Evolutionary conservation across 2,797 vertebrate genomes (phyloP).

Genomic region (Muscicapa comitata): DNA sequence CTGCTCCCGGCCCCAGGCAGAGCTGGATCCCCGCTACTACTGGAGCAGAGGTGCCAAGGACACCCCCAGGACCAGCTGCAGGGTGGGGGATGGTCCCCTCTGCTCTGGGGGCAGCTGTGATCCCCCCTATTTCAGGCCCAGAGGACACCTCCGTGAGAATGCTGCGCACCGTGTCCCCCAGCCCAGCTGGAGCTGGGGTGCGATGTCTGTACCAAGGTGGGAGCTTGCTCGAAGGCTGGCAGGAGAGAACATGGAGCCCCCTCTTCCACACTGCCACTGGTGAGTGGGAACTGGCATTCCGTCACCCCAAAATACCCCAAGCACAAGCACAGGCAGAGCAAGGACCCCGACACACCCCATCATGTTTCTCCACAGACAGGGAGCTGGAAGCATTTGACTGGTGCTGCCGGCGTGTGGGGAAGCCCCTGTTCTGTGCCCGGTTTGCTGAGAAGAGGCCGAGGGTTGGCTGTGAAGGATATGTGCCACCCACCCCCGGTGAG

Average conservation of each 20-base stretch:
- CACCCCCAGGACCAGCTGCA: accelerated
- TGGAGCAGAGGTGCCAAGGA: background rate
- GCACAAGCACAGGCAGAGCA: accelerated
- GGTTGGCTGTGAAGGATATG: conserved; percentile 55
- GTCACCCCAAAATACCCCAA: accelerated
- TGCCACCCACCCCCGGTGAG: conserved; percentile 66
- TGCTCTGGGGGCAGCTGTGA: accelerated
- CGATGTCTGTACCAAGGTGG: background rate
- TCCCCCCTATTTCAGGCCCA: background rate
- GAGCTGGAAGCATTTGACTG: conserved; percentile 62
- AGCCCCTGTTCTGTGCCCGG: conserved; percentile 54
- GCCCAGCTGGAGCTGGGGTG: background rate
- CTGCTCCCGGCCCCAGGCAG: conserved; percentile 46
- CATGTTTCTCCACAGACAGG: background rate
- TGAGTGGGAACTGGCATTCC: accelerated
- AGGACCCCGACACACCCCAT: accelerated
- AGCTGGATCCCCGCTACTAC: conserved; percentile 33
- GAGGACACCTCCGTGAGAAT: accelerated
- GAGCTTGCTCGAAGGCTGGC: conserved; percentile 46
- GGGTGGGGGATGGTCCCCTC: background rate
- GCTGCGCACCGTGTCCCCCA: background rate
- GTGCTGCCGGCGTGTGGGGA: conserved; percentile 63
- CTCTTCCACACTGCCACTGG: accelerated
- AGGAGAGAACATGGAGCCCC: conserved; percentile 28
- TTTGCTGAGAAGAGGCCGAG: conserved; percentile 54